Conservation (phyloP, 2,888 invertebrate genomes). For the Desoria tigrina region DNA sequence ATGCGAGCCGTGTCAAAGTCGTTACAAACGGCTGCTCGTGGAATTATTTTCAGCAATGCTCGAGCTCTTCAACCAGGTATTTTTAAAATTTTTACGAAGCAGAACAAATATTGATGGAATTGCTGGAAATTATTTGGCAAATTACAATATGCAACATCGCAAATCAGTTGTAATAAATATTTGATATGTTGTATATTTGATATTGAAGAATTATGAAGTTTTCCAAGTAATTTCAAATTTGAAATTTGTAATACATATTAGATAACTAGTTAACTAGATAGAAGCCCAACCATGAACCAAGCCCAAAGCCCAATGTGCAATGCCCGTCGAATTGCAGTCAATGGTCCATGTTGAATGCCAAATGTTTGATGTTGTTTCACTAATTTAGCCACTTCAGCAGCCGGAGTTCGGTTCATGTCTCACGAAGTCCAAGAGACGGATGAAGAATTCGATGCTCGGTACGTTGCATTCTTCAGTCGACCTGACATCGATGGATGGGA, state of each 20-base stretch:
- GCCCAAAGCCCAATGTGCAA: too few species aligned
- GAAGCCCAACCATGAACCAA: too few species aligned
- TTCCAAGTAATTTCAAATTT: background rate
- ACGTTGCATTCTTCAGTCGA: slow-evolving; percentile 80
- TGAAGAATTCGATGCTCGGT: slow-evolving; percentile 81
- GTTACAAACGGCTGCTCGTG: slow-evolving; percentile 35
- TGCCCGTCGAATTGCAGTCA: too few species aligned
- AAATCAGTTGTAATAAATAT: background rate
- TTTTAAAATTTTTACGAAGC: too few species aligned
- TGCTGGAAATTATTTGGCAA: background rate
- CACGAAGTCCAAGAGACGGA: slow-evolving; percentile 65
- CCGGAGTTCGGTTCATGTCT: slow-evolving; percentile 28
- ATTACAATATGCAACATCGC: too few species aligned
- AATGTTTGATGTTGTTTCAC: too few species aligned
- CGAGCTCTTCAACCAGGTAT: slow-evolving; percentile 13
- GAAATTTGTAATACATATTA: too few species aligned
- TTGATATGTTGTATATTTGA: background rate
- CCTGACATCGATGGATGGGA: slow-evolving; percentile 93
- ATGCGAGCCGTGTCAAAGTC: slow-evolving; percentile 43
- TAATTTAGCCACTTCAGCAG: slow-evolving; percentile 20
- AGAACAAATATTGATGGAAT: too few species aligned
- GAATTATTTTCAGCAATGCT: slow-evolving; percentile 26
- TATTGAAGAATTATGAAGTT: slow-evolving; percentile 2
- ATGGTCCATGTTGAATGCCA: too few species aligned
- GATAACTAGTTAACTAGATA: too few species aligned